These are phyloP conservation scores for Myiotriccus ornatus DNA, from an alignment of 2,797 vertebrate species.

Conservation along the genomic window DNA sequence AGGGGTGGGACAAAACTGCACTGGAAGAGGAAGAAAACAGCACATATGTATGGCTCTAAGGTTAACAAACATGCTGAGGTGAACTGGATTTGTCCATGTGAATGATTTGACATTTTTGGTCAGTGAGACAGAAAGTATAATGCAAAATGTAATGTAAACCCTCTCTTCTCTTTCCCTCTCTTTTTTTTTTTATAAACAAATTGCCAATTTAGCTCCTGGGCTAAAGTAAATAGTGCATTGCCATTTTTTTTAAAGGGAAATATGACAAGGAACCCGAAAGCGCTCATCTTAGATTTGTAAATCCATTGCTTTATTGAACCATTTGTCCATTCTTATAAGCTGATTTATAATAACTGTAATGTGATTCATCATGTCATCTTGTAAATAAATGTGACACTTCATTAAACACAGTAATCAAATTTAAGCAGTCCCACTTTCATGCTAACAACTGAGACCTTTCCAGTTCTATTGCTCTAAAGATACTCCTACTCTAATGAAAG, in stretches of 20 bases:
- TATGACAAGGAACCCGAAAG: conserved; percentile 31
- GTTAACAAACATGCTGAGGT: conserved; percentile 38
- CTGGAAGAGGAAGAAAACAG: background rate
- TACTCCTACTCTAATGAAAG: conserved; percentile 49
- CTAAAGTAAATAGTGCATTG: conserved; percentile 37
- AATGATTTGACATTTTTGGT: conserved; percentile 52
- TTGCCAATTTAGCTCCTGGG: conserved; percentile 56
- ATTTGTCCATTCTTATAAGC: conserved; percentile 72
- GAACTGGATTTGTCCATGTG: conserved; percentile 48
- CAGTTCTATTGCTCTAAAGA: conserved; percentile 58
- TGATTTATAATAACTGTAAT: conserved; percentile 71
- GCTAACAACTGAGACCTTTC: conserved; percentile 71
- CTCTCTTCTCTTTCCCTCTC: background rate
- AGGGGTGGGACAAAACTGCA: background rate
- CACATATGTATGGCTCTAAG: background rate
- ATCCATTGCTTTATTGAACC: conserved; percentile 60
- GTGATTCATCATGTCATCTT: conserved; percentile 76
- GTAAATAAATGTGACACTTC: conserved; percentile 80
- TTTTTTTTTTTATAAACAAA: conserved; percentile 11
- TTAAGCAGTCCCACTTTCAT: conserved; percentile 69
- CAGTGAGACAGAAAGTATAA: conserved; percentile 28
- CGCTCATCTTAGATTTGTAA: conserved; percentile 54
- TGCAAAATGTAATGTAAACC: background rate
- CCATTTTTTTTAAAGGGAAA: conserved; percentile 37
- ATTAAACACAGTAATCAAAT: conserved; percentile 81